Percentiles rank a stretch among this genome's conserved stretches.
phyloP scores from a whole-genome alignment of 2,888 invertebrate species.

The Colletes collaris region DNA sequence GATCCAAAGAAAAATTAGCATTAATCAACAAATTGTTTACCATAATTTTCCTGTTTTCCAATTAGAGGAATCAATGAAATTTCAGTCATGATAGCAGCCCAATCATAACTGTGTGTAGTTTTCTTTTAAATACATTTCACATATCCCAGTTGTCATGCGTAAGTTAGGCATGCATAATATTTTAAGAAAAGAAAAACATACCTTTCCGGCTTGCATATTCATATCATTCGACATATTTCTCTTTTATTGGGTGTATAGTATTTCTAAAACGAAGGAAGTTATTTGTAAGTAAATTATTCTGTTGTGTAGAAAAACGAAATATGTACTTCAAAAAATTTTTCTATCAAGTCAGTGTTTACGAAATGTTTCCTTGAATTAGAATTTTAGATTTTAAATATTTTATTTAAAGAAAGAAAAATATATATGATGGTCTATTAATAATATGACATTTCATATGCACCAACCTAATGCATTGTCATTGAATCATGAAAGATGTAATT shows the following conservation, averaged over 20 bases:
- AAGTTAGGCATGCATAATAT: constrained; percentile 54
- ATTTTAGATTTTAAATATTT: too few species aligned
- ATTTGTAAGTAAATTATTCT: not conserved
- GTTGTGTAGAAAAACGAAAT: too few species aligned
- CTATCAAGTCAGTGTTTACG: too few species aligned
- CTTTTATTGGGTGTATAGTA: constrained; percentile 27
- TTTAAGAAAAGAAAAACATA: constrained; percentile 55
- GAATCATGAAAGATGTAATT: not conserved
- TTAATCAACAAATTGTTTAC: constrained; percentile 65
- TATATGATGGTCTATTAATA: not conserved
- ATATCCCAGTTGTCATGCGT: constrained; percentile 58
- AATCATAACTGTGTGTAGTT: constrained; percentile 43
- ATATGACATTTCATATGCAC: not conserved
- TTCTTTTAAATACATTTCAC: constrained; percentile 53
- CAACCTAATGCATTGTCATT: not conserved
- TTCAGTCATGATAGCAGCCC: constrained; percentile 53
- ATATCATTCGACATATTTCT: constrained; percentile 77
- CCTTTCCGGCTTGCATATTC: constrained; percentile 79
- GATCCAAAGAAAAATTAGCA: constrained; percentile 72
- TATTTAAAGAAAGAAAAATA: too few species aligned
- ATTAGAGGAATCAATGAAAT: constrained; percentile 58
- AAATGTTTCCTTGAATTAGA: too few species aligned
- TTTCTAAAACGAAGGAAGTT: constrained; percentile 25
- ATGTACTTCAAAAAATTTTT: too few species aligned
- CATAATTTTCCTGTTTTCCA: constrained; percentile 54